Evolutionary conservation across 2,113 vertebrate species (phyloP).

Genomic region (Cyanoderma ruficeps): DNA sequence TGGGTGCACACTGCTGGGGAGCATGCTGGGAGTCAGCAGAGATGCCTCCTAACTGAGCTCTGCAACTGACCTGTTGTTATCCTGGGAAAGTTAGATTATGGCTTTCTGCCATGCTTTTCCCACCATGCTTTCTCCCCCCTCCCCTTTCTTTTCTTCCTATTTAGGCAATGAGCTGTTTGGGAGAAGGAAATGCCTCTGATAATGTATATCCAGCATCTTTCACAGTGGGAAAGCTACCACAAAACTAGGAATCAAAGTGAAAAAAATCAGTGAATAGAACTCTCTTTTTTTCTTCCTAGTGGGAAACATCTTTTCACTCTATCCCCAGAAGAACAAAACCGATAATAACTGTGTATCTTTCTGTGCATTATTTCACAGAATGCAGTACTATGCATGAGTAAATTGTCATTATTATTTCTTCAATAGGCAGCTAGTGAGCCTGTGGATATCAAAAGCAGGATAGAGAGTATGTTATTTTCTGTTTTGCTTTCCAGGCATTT

Average conservation of each 20-base stretch:
- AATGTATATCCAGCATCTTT: neutral
- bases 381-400: neutral
- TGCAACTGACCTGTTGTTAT: neutral
- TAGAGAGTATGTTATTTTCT: neutral
- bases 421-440: neutral
- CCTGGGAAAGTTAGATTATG: slow-evolving; percentile 28
- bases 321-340: neutral
- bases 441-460: neutral
- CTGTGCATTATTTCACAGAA: neutral
- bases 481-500: slow-evolving; percentile 34
- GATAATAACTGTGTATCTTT: neutral
- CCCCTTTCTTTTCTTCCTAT: slow-evolving; percentile 3
- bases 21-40: neutral
- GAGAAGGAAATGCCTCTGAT: slow-evolving; percentile 25
- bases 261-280: neutral
- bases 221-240: neutral
- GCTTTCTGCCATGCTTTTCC: neutral
- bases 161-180: slow-evolving; percentile 30
- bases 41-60: neutral
- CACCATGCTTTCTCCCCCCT: neutral
- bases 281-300: neutral
- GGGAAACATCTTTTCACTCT: neutral
- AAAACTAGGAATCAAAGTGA: neutral
- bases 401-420: slow-evolving; percentile 23
- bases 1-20: neutral